A percentile compares a stretch with the other conserved stretches of the same genome.
phyloP scores from a whole-genome alignment of 2,113 vertebrate genomes.

The Aptenodytes forsteri region DNA sequence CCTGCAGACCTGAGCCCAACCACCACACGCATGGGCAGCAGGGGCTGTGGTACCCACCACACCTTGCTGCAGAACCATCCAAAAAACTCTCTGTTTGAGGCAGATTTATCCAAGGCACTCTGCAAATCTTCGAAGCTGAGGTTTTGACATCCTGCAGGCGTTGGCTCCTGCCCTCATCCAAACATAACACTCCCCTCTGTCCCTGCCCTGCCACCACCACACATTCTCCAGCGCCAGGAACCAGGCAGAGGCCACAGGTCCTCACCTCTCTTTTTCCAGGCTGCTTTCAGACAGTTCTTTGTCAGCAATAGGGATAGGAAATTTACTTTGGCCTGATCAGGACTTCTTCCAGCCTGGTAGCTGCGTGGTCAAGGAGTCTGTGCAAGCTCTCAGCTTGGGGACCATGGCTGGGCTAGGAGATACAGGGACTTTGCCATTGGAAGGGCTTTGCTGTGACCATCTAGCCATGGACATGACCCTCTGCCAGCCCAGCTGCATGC shows the following conservation, averaged over 20 bases:
- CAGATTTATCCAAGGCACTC: not conserved
- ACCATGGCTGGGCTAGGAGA: not conserved
- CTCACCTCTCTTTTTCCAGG: not conserved
- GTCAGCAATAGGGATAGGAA: not conserved
- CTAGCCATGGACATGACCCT: no score
- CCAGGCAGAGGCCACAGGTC: not conserved
- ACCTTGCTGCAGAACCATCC: not conserved
- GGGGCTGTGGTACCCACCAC: not conserved
- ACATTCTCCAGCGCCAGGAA: not conserved
- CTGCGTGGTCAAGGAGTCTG: not conserved
- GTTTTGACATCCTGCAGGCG: not conserved
- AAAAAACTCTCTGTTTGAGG: not conserved
- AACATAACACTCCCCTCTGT: not conserved
- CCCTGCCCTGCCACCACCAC: not conserved
- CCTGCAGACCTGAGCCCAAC: not conserved
- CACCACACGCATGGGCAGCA: rapidly evolving
- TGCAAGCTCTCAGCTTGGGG: not conserved
- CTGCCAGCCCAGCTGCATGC: not conserved
- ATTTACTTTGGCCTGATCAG: not conserved
- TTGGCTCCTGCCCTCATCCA: not conserved
- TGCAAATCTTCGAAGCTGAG: not conserved
- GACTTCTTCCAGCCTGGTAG: not conserved
- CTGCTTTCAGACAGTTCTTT: not conserved
- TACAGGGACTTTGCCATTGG: not conserved
- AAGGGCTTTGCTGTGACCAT: not conserved